These are phyloP conservation scores for Periplaneta americana DNA, from an alignment of 1,140 invertebrate species.

Conservation along the genomic window DNA sequence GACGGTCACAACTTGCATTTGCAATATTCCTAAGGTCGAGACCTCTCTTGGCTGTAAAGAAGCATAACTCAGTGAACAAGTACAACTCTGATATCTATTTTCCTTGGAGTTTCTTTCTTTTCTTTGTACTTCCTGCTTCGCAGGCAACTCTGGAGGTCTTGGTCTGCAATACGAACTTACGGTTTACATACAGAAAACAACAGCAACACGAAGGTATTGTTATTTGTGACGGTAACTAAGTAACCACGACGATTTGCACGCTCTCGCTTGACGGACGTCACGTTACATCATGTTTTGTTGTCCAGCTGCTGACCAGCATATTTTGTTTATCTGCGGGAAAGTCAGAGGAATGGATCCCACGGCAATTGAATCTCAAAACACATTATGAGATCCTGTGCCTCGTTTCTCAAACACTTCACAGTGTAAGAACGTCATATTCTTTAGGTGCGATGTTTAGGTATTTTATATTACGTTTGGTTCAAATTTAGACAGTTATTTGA, in stretches of 20 bases:
- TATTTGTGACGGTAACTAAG: background rate
- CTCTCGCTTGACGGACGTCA: background rate
- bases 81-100: background rate
- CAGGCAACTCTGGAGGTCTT: background rate
- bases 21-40: background rate
- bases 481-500: too few species aligned
- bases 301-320: background rate
- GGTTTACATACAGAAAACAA: too few species aligned
- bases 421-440: too few species aligned
- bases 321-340: too few species aligned
- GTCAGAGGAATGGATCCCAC: too few species aligned
- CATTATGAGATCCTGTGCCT: too few species aligned
- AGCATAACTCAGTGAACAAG: background rate
- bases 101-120: background rate
- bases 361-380: too few species aligned
- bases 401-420: too few species aligned
- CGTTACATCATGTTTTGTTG: background rate
- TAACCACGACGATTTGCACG: background rate
- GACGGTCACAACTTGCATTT: too few species aligned
- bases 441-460: too few species aligned
- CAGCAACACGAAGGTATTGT: background rate
- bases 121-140: background rate
- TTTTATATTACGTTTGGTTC: too few species aligned
- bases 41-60: background rate
- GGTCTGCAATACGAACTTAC: background rate